These are phyloP conservation scores for Amazonetta brasiliensis DNA, from an alignment of 2,797 vertebrate species.

Conservation along the genomic window DNA sequence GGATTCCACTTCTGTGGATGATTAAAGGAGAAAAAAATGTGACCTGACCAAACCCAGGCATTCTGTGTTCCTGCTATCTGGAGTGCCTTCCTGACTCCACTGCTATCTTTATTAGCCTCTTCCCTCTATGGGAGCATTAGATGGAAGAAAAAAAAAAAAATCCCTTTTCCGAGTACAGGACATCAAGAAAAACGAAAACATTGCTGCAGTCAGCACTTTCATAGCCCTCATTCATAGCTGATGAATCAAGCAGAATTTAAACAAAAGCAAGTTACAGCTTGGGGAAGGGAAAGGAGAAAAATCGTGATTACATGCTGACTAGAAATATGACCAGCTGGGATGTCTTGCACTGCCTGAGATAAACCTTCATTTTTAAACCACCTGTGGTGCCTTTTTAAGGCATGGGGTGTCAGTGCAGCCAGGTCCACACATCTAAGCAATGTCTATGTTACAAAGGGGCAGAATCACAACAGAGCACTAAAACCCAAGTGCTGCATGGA, in stretches of 20 bases:
- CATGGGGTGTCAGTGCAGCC: neutral
- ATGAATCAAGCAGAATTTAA: slow-evolving; percentile 22
- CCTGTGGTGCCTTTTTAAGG: neutral
- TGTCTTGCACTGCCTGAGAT: neutral
- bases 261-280: slow-evolving; percentile 15
- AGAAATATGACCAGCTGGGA: neutral
- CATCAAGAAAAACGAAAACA: slow-evolving; percentile 22
- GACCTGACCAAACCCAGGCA: slow-evolving; percentile 44
- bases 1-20: slow-evolving; percentile 31
- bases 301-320: neutral
- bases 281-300: neutral
- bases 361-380: neutral
- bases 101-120: slow-evolving; percentile 57
- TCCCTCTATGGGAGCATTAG: neutral
- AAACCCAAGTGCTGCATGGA: neutral
- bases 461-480: neutral
- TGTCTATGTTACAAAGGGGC: neutral
- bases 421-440: neutral
- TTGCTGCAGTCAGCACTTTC: slow-evolving; percentile 50
- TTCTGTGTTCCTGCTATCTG: slow-evolving; percentile 15
- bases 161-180: slow-evolving; percentile 15
- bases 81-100: slow-evolving; percentile 27
- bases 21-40: slow-evolving; percentile 51
- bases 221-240: neutral
- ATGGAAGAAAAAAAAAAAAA: neutral